phyloP scores from a whole-genome alignment of 2,888 invertebrate species.

The Plusia festucae region DNA sequence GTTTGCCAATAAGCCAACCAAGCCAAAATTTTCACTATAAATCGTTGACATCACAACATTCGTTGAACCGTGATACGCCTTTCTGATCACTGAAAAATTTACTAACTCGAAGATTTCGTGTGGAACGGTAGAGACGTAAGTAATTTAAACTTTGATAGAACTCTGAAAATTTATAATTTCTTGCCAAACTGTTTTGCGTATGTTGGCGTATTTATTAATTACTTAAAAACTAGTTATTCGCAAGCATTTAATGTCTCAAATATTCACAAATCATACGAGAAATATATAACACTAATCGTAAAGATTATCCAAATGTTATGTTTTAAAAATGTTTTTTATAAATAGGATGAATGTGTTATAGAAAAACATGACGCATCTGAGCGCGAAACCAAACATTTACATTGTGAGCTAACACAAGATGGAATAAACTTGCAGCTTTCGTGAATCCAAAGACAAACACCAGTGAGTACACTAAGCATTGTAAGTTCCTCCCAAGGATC shows the following conservation, averaged over 20 bases:
- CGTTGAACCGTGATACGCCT: constrained; percentile 51
- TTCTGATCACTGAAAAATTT: constrained; percentile 42
- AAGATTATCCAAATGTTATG: constrained; percentile 6
- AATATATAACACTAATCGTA: background rate
- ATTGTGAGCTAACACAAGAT: constrained; percentile 32
- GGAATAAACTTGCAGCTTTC: constrained; percentile 26
- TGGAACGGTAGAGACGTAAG: constrained; percentile 46
- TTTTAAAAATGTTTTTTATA: constrained; percentile 18
- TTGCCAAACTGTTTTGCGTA: constrained; percentile 24
- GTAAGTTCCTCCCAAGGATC: constrained; percentile 27
- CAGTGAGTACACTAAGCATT: constrained; percentile 26
- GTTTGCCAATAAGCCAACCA: constrained; percentile 85
- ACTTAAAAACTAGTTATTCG: background rate
- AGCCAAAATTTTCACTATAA: constrained; percentile 78
- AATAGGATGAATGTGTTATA: constrained; percentile 28
- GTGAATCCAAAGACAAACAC: constrained; percentile 48
- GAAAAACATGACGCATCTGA: constrained; percentile 42
- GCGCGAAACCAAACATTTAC: constrained; percentile 49
- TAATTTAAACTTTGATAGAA: constrained; percentile 64
- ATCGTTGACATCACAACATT: constrained; percentile 68
- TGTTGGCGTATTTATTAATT: constrained; percentile 31
- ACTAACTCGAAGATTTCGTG: constrained; percentile 18
- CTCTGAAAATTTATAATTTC: constrained; percentile 57
- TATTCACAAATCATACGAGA: background rate
- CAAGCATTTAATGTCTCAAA: background rate